Percentiles rank a stretch among this genome's conserved stretches.
These are phyloP conservation scores for Danionella cerebrum DNA, from an alignment of 2,113 vertebrate genomes.

Conservation along the genomic window DNA sequence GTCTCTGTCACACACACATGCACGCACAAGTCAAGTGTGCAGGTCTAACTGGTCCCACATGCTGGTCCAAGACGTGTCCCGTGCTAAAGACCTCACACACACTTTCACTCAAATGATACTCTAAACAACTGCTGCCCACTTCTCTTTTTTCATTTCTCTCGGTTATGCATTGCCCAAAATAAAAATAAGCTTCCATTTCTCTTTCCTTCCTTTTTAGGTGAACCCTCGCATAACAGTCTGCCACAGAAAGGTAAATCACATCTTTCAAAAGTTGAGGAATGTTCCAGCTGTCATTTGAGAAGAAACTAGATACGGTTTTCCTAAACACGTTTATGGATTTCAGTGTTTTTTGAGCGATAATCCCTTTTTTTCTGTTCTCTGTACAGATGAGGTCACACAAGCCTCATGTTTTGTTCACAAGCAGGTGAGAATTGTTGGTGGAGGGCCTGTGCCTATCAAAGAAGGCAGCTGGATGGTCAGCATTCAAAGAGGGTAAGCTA, in stretches of 20 bases:
- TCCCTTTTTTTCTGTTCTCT: neutral
- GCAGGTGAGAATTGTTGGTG: conserved; percentile 81
- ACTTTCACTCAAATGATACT: conserved; percentile 17
- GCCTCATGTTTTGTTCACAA: conserved; percentile 62
- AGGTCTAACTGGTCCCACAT: conserved; percentile 18
- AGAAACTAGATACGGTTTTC: neutral
- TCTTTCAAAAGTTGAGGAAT: neutral
- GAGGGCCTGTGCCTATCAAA: conserved; percentile 75
- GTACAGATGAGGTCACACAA: conserved; percentile 50
- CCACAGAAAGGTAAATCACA: conserved; percentile 47
- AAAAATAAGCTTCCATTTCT: neutral
- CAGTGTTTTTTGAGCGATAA: neutral
- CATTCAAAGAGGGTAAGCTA: conserved; percentile 85
- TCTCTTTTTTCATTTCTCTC: conserved; percentile 2
- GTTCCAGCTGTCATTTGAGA: neutral
- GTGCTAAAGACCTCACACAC: conserved; percentile 26
- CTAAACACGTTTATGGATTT: neutral
- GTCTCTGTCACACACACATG: conserved; percentile 23
- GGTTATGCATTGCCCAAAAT: neutral
- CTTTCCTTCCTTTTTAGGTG: conserved; percentile 49
- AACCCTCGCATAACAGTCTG: conserved; percentile 52
- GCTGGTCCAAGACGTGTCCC: neutral
- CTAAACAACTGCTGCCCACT: conserved; percentile 5
- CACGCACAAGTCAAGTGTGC: conserved; percentile 5
- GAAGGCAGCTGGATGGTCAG: conserved; percentile 96